Base-by-base conservation (phyloP, 2,113 vertebrate species). In the Lophochroa leadbeateri region DNA sequence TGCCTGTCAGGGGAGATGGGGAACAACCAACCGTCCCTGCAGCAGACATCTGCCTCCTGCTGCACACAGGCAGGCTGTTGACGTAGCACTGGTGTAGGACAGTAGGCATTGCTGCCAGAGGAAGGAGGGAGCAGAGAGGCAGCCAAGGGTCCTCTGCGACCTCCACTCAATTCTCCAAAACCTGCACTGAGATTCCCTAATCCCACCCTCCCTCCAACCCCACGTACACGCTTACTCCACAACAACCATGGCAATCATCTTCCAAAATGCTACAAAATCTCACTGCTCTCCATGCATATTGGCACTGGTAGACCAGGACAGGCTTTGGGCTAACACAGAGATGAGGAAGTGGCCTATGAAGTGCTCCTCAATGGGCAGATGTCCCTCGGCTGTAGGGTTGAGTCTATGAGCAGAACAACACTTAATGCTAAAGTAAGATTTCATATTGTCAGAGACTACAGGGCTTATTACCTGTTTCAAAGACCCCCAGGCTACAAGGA, bases 71-170 rank as follows among this genome's bases (percentile, higher is more conserved):
- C n/a, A 27, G 47, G 15, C 50, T 46, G 68, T 46, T 25, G 58
- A 46, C 2, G 0, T 12, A 81, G 64, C 50, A 46, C 29, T 4
- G 1, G 3, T 18, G n/a, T 7, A 25, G 44, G 50, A 27, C 9
- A 31, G 49, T 6, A 16, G 47, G 49, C 61, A 47, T 2, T 11
- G 65, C 58, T 78, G n/a, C 10, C 31, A 35, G 11, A 39, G 35
- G 12, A 43, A 37, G 20, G 1, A 17, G 19, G 43, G 6, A 55
- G 19, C 7, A 13, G 16, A 55, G 11, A 17, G 23, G 21, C 47
- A 60, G 24, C 25, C 35, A 44, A 12, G 17, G 9, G 1, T 69
- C 21, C 46, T 71, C 87, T 67, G 43, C 28, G 25, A 47, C 60
- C 33, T 57, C 29, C 35, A n/a, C 6, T 2, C 43, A 2, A 3